Percentiles rank a stretch among this genome's conserved stretches.
These are phyloP conservation scores for Perithous albicinctus DNA, from an alignment of 2,888 invertebrate species.

Conservation along the genomic window DNA sequence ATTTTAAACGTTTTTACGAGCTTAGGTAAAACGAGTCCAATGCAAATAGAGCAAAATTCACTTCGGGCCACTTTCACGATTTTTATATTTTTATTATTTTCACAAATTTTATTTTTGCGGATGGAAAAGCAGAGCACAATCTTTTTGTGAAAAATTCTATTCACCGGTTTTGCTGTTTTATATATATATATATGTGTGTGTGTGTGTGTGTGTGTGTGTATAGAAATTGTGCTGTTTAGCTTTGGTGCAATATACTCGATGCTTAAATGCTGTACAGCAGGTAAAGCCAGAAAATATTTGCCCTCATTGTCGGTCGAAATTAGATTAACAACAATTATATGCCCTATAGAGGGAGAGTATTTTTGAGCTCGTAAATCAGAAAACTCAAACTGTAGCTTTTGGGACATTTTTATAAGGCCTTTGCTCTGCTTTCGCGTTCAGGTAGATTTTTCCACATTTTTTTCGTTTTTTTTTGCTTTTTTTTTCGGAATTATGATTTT, in stretches of 20 bases:
- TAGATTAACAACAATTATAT: slow-evolving; percentile 64
- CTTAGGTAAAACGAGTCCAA: slow-evolving; percentile 50
- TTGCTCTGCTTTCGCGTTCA: background rate
- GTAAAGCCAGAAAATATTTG: slow-evolving; percentile 41
- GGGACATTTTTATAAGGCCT: background rate
- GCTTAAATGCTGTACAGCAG: slow-evolving; percentile 9
- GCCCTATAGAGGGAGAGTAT: slow-evolving; percentile 24
- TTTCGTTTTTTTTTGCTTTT: background rate
- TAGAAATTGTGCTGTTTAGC: too few species aligned
- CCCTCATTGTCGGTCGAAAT: slow-evolving; percentile 63
- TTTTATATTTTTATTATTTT: slow-evolving; percentile 65
- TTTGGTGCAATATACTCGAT: background rate
- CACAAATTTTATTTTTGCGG: slow-evolving; percentile 31
- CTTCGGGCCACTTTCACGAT: background rate
- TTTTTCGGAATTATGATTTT: too few species aligned
- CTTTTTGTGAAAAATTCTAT: background rate
- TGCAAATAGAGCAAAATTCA: background rate
- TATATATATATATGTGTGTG: too few species aligned
- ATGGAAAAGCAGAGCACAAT: slow-evolving; percentile 34
- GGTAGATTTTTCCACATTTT: background rate
- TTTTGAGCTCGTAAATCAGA: slow-evolving; percentile 45
- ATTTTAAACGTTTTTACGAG: slow-evolving; percentile 67
- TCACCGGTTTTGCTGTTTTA: background rate
- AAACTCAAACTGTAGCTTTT: background rate
- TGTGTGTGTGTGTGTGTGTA: too few species aligned